These are phyloP conservation scores for Chanos chanos DNA, from an alignment of 2,797 vertebrate species.

Conservation along the genomic window DNA sequence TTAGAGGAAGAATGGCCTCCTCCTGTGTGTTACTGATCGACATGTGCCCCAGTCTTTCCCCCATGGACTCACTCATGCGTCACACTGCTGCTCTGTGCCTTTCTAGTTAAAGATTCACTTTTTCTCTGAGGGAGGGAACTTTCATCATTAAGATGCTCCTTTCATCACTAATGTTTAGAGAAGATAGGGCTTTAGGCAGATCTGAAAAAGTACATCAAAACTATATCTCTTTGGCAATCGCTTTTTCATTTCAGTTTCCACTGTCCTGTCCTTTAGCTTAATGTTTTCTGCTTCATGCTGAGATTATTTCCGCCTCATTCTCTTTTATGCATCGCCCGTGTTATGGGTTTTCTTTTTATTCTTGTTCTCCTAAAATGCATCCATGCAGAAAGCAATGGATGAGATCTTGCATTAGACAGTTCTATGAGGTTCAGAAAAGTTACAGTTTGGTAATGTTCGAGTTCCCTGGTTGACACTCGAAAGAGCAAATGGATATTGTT, in stretches of 20 bases:
- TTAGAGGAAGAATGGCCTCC: conserved; percentile 1
- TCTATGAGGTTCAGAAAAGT: too few species aligned
- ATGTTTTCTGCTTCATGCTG: background rate
- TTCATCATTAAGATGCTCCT: conserved; percentile 32
- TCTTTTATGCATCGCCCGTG: too few species aligned
- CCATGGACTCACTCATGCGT: conserved; percentile 50
- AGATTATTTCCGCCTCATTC: too few species aligned
- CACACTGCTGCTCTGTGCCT: conserved; percentile 54
- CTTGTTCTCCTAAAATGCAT: too few species aligned
- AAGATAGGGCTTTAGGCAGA: conserved; percentile 19
- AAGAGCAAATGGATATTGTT: conserved; percentile 9
- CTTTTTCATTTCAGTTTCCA: background rate
- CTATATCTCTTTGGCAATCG: background rate
- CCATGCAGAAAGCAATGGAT: too few species aligned
- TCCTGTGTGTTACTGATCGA: conserved; percentile 42
- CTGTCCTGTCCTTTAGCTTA: conserved; percentile 8
- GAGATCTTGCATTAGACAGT: too few species aligned
- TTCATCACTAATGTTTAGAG: conserved; percentile 25
- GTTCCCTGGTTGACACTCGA: background rate
- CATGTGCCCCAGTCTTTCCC: conserved; percentile 46
- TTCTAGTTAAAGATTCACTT: conserved; percentile 15
- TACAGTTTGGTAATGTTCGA: conserved; percentile 7
- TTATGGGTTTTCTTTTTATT: background rate
- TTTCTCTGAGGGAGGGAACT: conserved; percentile 7
- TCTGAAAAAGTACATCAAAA: background rate